Percentiles rank a stretch among this genome's conserved stretches.
Conservation (phyloP, 2,888 invertebrate species). For the Microctonus aethiopoides region DNA sequence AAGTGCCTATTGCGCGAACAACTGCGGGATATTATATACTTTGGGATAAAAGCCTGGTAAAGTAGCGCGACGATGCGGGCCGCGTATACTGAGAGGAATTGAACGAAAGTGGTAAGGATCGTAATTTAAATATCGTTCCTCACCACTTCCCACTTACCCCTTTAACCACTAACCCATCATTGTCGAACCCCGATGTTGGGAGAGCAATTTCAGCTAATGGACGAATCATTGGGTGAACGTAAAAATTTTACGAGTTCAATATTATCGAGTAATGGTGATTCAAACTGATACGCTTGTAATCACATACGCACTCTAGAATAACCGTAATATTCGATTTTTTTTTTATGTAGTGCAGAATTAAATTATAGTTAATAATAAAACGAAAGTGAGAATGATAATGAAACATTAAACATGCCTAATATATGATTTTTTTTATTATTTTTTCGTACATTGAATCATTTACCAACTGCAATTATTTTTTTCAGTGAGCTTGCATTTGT, state of each 20-base stretch:
- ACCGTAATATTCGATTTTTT: not conserved
- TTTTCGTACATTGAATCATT: too few relatives aligned
- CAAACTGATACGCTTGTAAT: not conserved
- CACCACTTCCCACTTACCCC: not conserved
- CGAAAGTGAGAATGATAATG: too few relatives aligned
- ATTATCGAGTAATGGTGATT: conserved; percentile 30
- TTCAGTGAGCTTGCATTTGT: too few relatives aligned
- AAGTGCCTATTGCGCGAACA: not conserved
- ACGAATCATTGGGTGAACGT: conserved; percentile 34
- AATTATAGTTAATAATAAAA: not conserved
- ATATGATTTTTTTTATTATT: too few relatives aligned
- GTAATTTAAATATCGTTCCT: conserved; percentile 47
- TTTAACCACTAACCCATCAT: conserved; percentile 15
- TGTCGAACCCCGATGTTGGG: conserved; percentile 20
- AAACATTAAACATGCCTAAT: too few relatives aligned
- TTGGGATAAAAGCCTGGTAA: not conserved
- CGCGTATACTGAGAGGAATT: not conserved
- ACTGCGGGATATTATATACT: not conserved
- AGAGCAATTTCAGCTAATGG: conserved; percentile 46
- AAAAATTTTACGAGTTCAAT: conserved; percentile 48
- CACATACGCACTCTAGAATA: not conserved
- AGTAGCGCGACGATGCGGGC: not conserved
- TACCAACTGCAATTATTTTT: too few relatives aligned
- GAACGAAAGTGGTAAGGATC: conserved; percentile 32
- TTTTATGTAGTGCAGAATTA: not conserved